Evolutionary conservation across 2,888 invertebrate genomes (phyloP), one percentile per base, ranked within the genome.

Genomic region (Proisotoma minuta): DNA sequence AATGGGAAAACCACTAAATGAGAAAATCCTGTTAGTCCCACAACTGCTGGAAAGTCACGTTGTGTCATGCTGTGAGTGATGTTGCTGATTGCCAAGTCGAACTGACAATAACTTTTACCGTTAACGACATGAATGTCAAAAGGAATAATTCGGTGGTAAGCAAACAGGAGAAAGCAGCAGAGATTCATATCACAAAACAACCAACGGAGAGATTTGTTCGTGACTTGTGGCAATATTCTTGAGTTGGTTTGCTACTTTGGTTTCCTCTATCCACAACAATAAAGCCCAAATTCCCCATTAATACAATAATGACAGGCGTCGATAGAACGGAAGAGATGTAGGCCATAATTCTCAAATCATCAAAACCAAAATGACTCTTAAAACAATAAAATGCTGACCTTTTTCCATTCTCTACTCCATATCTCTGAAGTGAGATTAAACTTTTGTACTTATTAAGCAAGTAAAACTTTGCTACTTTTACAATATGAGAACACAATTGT

Each of bases 51-150:
- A 43, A 43, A 5, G 43, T 43, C 43, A 43, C 43, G 43, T 43
- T n/a, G 20, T 43, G 43, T 43, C 18, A 20, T n/a, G 43, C 43
- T 43, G 10, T 43, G 43, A 43, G 43, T 43, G 43, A 43, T 43
- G 43, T 43, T 43, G 43, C 18, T 43, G 43, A 43, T 43, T 43
- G 20, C 43, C 43, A n/a, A 43, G 43, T 43, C 20, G 43, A 18
- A n/a, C 15, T 4, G 4, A 4, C 18, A 43, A n/a, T 43, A 43
- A 43, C 43, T 43, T 43, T 43, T n/a, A 18, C 43, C 43, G 43
- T 43, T 43, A 43, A 43, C 43, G 43, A 43, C 18, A n/a, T 43
- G 43, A 43, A 43, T 43, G 43, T 43, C 43, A 43, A 43, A 43
- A 20, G 43, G 43, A n/a, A 43, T 43, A n/a, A n/a, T n/a, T n/a